Conservation (phyloP, 2,113 vertebrate species). For the Pomatorhinus ruficollis region DNA sequence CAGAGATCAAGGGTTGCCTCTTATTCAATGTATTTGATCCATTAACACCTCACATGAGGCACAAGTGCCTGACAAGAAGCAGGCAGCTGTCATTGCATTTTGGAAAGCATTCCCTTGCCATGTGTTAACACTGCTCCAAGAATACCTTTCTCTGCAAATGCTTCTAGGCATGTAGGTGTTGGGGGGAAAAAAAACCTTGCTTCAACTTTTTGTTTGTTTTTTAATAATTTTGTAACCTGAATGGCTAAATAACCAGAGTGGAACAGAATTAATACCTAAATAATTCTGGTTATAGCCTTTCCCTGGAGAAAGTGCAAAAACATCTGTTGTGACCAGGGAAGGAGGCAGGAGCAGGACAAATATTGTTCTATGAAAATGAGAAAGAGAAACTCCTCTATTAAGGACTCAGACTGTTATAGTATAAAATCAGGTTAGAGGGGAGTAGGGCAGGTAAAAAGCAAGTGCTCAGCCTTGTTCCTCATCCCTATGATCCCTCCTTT, state of each 20-base stretch:
- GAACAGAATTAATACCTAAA: background rate
- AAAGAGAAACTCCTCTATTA: background rate
- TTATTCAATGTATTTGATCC: background rate
- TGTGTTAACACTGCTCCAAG: background rate
- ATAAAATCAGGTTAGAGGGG: background rate
- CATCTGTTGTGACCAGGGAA: background rate
- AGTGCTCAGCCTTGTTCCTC: background rate
- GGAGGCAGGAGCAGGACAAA: background rate
- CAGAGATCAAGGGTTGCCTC: background rate
- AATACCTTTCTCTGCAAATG: background rate
- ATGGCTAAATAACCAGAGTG: background rate
- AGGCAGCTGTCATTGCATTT: background rate
- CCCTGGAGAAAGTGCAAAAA: background rate
- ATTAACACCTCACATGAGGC: background rate
- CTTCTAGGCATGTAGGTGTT: background rate
- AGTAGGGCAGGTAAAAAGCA: background rate
- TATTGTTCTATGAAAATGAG: background rate
- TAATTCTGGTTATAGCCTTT: background rate
- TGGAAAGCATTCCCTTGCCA: background rate
- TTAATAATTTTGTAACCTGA: background rate
- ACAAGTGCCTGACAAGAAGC: background rate
- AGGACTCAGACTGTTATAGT: background rate
- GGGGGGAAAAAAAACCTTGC: background rate
- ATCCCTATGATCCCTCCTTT: background rate
- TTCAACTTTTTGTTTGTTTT: background rate